phyloP scores from a whole-genome alignment of 1,140 invertebrate species.

The Apis cerana region DNA sequence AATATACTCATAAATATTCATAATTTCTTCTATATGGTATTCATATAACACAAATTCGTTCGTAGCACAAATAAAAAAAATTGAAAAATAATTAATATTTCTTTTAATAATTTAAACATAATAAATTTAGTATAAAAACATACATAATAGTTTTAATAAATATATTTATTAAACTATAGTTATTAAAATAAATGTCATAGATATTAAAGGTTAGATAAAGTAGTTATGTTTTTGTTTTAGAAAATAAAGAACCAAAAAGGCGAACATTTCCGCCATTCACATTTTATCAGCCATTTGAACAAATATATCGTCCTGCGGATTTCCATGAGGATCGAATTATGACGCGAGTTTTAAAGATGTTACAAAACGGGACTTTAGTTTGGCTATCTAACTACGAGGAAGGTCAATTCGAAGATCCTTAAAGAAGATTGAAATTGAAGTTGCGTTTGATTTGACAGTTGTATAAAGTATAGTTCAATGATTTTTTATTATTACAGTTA shows the following conservation, averaged over 20 bases:
- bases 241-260: background rate
- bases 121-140: too few relatives aligned
- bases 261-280: background rate
- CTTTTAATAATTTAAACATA: too few relatives aligned
- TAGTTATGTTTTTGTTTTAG: constrained; percentile 5
- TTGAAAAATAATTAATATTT: too few relatives aligned
- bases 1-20: too few relatives aligned
- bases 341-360: background rate
- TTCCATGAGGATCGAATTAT: background rate
- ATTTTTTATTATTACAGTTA: background rate
- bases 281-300: constrained; percentile 4
- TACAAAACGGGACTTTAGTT: constrained; percentile 2
- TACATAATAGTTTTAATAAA: too few relatives aligned
- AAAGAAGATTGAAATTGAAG: background rate
- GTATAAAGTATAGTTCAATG: background rate
- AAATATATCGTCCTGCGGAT: constrained; percentile 15
- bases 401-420: constrained; percentile 49
- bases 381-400: background rate
- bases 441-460: background rate
- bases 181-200: background rate
- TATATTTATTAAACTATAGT: too few relatives aligned
- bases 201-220: background rate
- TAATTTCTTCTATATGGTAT: too few relatives aligned
- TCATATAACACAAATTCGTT: too few relatives aligned
- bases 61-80: too few relatives aligned